Evolutionary conservation across 2,888 invertebrate genomes (phyloP).

Genomic region (Plebejus melissa): DNA sequence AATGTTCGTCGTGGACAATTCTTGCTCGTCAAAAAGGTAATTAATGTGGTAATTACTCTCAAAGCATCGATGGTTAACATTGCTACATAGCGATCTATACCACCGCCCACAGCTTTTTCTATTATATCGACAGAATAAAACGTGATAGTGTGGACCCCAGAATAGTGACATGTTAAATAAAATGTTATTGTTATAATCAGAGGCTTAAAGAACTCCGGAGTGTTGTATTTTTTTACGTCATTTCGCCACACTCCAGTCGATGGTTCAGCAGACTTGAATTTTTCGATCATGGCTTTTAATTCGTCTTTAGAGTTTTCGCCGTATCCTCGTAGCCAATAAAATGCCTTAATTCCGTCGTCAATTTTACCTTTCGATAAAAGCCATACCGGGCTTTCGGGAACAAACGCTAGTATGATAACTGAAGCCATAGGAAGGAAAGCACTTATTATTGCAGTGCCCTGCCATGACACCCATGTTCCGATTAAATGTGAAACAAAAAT

Average conservation of each 20-base stretch:
- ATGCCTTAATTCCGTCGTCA: constrained; percentile 18
- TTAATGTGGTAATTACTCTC: constrained; percentile 15
- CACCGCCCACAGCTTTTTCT: constrained; percentile 22
- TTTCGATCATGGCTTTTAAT: constrained; percentile 23
- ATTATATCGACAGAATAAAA: constrained; percentile 25
- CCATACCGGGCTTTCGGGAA: constrained; percentile 24
- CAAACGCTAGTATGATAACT: constrained; percentile 8
- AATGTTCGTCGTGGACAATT: constrained; percentile 25
- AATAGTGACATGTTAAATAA: constrained; percentile 22
- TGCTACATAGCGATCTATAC: constrained; percentile 23
- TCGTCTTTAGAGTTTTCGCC: constrained; percentile 15
- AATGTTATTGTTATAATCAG: constrained; percentile 20
- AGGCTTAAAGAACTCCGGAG: constrained; percentile 16
- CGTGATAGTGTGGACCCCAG: constrained; percentile 23
- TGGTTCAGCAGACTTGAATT: constrained; percentile 7
- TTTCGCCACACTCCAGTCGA: constrained; percentile 11
- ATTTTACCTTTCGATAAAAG: constrained; percentile 23
- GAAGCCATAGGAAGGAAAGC: neutral
- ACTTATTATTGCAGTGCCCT: constrained; percentile 19
- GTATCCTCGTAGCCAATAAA: constrained; percentile 20
- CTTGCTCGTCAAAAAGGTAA: constrained; percentile 18
- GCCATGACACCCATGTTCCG: constrained; percentile 24
- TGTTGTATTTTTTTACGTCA: neutral
- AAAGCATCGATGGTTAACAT: constrained; percentile 22
- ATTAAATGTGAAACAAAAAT: constrained; percentile 21